phyloP scores from a whole-genome alignment of 2,888 invertebrate species.

The Balanococcus diminutus region DNA sequence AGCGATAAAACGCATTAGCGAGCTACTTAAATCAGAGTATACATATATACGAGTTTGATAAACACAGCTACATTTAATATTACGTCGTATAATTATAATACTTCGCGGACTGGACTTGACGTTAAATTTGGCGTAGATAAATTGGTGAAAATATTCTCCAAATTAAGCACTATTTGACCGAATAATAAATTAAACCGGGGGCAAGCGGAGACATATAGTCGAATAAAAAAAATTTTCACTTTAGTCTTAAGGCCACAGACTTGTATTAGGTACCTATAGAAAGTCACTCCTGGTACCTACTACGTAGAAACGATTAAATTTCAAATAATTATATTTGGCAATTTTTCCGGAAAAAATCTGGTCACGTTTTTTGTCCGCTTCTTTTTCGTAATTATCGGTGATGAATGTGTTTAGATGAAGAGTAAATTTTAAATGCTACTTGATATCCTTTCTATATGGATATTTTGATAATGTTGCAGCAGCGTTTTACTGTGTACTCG shows the following conservation, averaged over 20 bases:
- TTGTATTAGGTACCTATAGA: background rate
- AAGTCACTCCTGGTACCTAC: background rate
- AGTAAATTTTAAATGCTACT: slow-evolving; percentile 10
- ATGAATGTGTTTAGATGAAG: background rate
- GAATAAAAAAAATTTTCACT: background rate
- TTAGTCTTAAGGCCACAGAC: background rate
- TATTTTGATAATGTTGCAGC: background rate
- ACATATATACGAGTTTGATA: background rate
- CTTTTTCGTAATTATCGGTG: background rate
- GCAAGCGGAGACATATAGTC: background rate
- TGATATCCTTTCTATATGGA: background rate
- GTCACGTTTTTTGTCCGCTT: background rate
- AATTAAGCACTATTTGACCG: background rate
- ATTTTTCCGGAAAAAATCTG: slow-evolving; percentile 6
- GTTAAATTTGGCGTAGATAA: background rate
- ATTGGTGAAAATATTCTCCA: background rate
- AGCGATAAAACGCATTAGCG: background rate
- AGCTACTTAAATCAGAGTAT: background rate
- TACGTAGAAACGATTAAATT: background rate
- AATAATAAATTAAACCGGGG: background rate
- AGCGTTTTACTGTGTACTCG: background rate
- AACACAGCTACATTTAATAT: background rate
- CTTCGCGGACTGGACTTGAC: background rate
- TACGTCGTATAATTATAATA: background rate
- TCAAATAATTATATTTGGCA: background rate